phyloP scores from a whole-genome alignment of 1,140 invertebrate species.

The Arion vulgaris region DNA sequence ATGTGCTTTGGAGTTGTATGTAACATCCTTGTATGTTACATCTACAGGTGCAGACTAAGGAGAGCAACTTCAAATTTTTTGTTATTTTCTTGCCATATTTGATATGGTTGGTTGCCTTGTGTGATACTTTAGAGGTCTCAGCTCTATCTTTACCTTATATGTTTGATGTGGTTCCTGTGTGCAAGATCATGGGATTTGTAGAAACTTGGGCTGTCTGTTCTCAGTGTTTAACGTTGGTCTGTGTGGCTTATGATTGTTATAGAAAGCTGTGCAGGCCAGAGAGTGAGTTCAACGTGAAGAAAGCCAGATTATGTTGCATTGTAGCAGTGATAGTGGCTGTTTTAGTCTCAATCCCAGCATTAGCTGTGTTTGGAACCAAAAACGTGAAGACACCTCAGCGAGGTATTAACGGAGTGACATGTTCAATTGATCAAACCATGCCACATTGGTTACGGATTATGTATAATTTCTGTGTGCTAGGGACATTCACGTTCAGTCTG shows the following conservation, averaged over 20 bases:
- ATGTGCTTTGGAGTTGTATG: not conserved
- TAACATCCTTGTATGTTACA: constrained; percentile 20
- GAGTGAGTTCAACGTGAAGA: not conserved
- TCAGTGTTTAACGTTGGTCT: constrained; percentile 9
- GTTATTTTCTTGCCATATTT: constrained; percentile 21
- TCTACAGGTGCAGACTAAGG: constrained; percentile 13
- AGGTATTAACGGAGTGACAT: not conserved
- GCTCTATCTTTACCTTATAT: not conserved
- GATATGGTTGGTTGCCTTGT: constrained; percentile 14
- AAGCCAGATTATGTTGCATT: constrained; percentile 7
- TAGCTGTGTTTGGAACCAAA: not conserved
- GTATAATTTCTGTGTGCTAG: not conserved
- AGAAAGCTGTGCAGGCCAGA: not conserved
- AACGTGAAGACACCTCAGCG: not conserved
- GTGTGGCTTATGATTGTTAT: constrained; percentile 17
- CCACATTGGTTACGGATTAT: constrained; percentile 1
- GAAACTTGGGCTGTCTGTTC: constrained; percentile 6
- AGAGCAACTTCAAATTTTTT: constrained; percentile 22
- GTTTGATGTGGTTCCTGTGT: constrained; percentile 8
- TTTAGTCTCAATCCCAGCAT: not conserved
- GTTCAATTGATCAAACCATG: not conserved
- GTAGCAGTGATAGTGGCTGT: not conserved
- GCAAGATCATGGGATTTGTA: constrained; percentile 10
- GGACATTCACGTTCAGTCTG: constrained; percentile 3
- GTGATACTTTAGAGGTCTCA: not conserved